phyloP scores from a whole-genome alignment of 2,888 invertebrate genomes.

The Toxonevra muliebris region DNA sequence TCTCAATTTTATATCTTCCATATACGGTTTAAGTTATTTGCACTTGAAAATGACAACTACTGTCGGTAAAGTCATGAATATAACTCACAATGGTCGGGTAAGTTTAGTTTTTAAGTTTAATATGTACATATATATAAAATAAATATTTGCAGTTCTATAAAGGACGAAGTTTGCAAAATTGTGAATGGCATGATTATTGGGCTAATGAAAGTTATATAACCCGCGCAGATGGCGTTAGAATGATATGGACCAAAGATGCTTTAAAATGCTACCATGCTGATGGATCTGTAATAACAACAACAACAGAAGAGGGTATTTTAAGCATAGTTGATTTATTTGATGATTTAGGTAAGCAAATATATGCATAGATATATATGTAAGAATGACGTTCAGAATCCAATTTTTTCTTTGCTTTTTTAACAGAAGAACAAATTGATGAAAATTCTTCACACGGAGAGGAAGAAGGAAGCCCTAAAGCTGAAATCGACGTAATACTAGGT shows the following conservation, averaged over 20 bases:
- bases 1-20: conserved; percentile 41
- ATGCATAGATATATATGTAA: conserved; percentile 16
- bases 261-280: conserved; percentile 55
- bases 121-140: background rate
- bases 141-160: conserved; percentile 41
- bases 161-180: conserved; percentile 36
- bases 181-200: conserved; percentile 58
- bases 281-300: conserved; percentile 48
- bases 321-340: conserved; percentile 36
- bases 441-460: conserved; percentile 37
- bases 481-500: background rate
- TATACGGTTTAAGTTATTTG: conserved; percentile 47
- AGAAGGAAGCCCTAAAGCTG: background rate
- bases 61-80: conserved; percentile 48
- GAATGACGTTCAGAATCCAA: background rate
- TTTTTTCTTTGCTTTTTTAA: background rate
- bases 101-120: conserved; percentile 8
- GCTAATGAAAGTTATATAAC: conserved; percentile 54
- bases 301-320: conserved; percentile 27
- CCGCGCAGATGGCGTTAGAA: conserved; percentile 55
- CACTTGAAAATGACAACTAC: conserved; percentile 52
- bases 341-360: conserved; percentile 43
- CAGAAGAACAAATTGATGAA: conserved; percentile 33
- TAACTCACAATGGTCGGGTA: conserved; percentile 40
- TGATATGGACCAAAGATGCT: conserved; percentile 50